Evolutionary conservation across 2,113 vertebrate species (phyloP).

Genomic region (Melanerpes aurifrons): DNA sequence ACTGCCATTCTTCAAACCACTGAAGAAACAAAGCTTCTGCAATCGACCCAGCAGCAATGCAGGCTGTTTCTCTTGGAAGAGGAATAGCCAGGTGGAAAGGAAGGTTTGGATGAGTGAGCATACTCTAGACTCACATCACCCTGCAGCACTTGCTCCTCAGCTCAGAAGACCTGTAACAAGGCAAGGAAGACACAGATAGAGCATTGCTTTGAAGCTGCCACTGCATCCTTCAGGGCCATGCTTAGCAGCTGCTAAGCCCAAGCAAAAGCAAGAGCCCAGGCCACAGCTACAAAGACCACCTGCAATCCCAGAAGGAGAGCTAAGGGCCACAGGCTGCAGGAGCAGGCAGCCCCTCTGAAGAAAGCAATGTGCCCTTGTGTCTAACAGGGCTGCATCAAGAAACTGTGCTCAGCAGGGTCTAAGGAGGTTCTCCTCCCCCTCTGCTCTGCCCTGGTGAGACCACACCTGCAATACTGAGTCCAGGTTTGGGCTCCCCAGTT

Average conservation of each 20-base stretch:
- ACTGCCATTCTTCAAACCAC: not conserved
- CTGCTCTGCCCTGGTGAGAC: too few species aligned
- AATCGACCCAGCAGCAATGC: not conserved
- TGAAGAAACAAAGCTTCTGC: not conserved
- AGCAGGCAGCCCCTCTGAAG: not conserved
- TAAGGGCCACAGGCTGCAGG: not conserved
- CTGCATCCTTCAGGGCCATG: not conserved
- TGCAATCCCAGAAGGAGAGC: not conserved
- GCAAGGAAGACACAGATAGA: not conserved
- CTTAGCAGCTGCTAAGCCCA: not conserved
- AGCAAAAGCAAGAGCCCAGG: not conserved
- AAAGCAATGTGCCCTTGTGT: not conserved
- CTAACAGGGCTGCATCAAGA: too few species aligned
- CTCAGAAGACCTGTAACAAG: rapidly evolving
- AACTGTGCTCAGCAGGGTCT: too few species aligned
- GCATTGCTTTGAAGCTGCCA: not conserved
- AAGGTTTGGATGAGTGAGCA: not conserved
- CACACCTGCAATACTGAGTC: too few species aligned
- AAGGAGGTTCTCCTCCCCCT: too few species aligned
- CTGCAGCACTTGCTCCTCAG: not conserved
- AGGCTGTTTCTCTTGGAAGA: not conserved
- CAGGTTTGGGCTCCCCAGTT: too few species aligned
- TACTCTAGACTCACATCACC: rapidly evolving
- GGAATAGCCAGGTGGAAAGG: not conserved
- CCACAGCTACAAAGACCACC: not conserved